These are phyloP conservation scores for Eupeodes latifasciatus DNA, from an alignment of 2,888 invertebrate species.

Conservation along the genomic window DNA sequence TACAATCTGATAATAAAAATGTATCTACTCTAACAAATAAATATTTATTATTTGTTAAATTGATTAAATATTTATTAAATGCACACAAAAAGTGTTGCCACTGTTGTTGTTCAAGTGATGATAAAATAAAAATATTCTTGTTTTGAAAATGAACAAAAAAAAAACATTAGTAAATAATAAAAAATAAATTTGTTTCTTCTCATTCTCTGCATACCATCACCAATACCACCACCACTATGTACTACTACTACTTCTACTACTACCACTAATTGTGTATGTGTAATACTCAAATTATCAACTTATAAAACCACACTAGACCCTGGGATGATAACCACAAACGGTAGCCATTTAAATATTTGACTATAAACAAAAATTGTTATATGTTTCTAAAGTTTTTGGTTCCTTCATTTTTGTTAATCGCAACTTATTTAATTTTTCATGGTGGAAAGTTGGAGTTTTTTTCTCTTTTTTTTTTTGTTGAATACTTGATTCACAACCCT, in stretches of 20 bases:
- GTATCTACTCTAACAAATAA: slow-evolving; percentile 24
- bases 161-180: slow-evolving; percentile 55
- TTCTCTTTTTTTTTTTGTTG: slow-evolving; percentile 63
- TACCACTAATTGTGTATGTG: slow-evolving; percentile 55
- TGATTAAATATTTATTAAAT: slow-evolving; percentile 70
- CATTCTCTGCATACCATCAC: slow-evolving; percentile 75
- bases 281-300: slow-evolving; percentile 56
- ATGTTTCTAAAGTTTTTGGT: slow-evolving; percentile 53
- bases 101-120: slow-evolving; percentile 61
- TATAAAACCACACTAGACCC: slow-evolving; percentile 69
- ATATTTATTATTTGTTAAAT: slow-evolving; percentile 70
- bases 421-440: slow-evolving; percentile 74
- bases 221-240: slow-evolving; percentile 54
- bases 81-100: slow-evolving; percentile 70
- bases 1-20: slow-evolving; percentile 55
- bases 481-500: slow-evolving; percentile 58
- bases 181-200: slow-evolving; percentile 71
- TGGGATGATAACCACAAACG: slow-evolving; percentile 76
- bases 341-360: slow-evolving; percentile 76
- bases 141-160: not conserved
- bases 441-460: slow-evolving; percentile 78
- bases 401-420: slow-evolving; percentile 19
- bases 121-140: slow-evolving; percentile 28
- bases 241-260: slow-evolving; percentile 49
- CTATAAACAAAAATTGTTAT: slow-evolving; percentile 57